Evolutionary conservation across 2,113 vertebrate species (phyloP).

Genomic region (Emydocephalus ijimae): DNA sequence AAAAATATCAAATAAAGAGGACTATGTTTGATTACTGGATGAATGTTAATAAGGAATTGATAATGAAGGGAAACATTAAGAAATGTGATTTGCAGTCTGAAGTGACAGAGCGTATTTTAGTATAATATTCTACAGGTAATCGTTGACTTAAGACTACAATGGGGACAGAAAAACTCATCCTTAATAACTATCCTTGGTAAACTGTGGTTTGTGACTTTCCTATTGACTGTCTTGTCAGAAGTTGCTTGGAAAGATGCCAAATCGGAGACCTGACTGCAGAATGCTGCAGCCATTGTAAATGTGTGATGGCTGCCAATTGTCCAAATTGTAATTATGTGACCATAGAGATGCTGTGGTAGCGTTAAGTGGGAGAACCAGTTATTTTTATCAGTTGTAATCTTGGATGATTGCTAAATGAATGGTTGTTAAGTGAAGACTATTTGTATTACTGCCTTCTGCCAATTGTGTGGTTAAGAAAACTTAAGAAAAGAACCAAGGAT

Average conservation of each 20-base stretch:
- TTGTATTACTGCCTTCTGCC: neutral
- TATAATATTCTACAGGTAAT: neutral
- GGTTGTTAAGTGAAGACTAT: neutral
- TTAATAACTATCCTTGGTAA: neutral
- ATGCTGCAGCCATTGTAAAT: neutral
- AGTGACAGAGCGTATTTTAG: neutral
- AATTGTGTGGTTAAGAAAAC: neutral
- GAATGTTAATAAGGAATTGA: neutral
- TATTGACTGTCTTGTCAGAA: neutral
- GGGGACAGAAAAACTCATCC: neutral
- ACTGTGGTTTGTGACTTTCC: neutral
- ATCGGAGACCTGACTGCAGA: neutral
- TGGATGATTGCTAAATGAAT: neutral
- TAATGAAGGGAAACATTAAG: neutral
- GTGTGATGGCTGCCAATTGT: neutral
- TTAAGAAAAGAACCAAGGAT: neutral
- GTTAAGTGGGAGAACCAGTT: neutral
- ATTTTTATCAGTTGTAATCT: neutral
- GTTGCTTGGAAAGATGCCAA: neutral
- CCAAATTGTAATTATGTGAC: neutral
- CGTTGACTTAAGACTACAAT: neutral
- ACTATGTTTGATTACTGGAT: neutral
- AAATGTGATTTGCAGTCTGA: neutral
- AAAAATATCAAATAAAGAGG: neutral
- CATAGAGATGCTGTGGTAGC: neutral